Conservation (phyloP, 1,140 invertebrate genomes). For the Steinernema feltiae region DNA sequence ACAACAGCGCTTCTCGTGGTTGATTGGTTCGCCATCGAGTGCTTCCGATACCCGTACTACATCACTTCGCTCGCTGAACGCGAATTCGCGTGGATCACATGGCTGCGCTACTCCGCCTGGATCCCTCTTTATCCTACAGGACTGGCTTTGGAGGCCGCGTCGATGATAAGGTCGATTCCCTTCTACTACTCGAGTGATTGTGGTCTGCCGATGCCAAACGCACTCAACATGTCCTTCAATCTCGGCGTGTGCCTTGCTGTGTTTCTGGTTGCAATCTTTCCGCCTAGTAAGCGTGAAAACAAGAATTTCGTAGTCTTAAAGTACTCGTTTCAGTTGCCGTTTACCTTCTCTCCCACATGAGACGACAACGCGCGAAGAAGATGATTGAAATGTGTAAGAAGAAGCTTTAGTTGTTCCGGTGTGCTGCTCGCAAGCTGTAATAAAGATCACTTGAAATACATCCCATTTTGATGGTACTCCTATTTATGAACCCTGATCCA, state of each 20-base stretch:
- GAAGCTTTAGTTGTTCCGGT: neutral
- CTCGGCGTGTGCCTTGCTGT: neutral
- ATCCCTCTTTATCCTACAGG: conserved; percentile 83
- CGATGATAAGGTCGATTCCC: conserved; percentile 33
- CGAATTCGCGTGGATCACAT: conserved; percentile 73
- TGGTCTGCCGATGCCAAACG: neutral
- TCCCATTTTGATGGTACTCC: too few relatives aligned
- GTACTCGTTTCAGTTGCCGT: neutral
- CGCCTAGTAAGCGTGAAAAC: neutral
- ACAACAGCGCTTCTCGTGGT: neutral
- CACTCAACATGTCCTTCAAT: neutral
- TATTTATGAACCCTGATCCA: too few relatives aligned
- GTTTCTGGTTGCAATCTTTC: neutral
- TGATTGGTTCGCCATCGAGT: conserved; percentile 10
- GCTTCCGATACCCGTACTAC: conserved; percentile 78
- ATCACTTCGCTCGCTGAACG: conserved; percentile 72
- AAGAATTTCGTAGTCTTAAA: neutral
- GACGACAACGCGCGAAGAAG: neutral
- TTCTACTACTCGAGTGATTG: neutral
- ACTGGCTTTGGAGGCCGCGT: conserved; percentile 75
- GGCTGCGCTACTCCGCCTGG: conserved; percentile 86
- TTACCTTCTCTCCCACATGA: conserved; percentile 1
- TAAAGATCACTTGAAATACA: too few relatives aligned
- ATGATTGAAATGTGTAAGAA: neutral
- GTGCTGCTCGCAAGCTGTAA: neutral